These are phyloP conservation scores for Drosophila saltans DNA, from an alignment of 1,140 invertebrate genomes.

Conservation along the genomic window DNA sequence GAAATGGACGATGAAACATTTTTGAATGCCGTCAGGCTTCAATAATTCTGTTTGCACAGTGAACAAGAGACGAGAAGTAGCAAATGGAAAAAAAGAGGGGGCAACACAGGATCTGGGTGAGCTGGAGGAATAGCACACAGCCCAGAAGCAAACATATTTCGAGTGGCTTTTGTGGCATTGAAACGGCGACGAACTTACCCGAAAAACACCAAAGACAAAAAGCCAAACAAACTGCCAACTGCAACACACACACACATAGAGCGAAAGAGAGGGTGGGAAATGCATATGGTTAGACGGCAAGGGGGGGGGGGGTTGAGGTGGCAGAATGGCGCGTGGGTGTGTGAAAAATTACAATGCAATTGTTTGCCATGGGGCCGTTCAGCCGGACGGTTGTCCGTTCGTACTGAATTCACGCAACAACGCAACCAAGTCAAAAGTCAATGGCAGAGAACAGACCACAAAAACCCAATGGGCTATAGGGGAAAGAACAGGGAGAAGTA, in stretches of 20 bases:
- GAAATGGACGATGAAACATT: slow-evolving; percentile 38
- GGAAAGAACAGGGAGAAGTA: slow-evolving; percentile 1
- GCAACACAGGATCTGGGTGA: too few species aligned
- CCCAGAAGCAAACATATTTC: slow-evolving; percentile 61
- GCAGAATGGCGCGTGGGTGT: slow-evolving; percentile 6
- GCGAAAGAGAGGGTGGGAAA: slow-evolving; percentile 11
- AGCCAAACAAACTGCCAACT: slow-evolving; percentile 52
- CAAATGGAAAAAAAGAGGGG: too few species aligned
- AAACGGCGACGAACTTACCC: slow-evolving; percentile 39
- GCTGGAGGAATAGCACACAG: neutral
- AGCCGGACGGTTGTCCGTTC: slow-evolving; percentile 5
- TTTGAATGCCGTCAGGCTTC: slow-evolving; percentile 60
- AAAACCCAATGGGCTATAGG: slow-evolving; percentile 27
- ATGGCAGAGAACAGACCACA: slow-evolving; percentile 39
- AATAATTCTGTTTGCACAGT: slow-evolving; percentile 76
- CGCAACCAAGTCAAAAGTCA: slow-evolving; percentile 41
- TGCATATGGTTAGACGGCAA: neutral
- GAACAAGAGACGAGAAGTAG: slow-evolving; percentile 4
- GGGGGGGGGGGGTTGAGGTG: neutral
- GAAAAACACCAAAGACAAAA: slow-evolving; percentile 56
- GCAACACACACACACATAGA: slow-evolving; percentile 15
- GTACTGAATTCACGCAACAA: slow-evolving; percentile 4
- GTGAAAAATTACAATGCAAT: slow-evolving; percentile 73
- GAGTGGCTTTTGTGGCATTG: slow-evolving; percentile 78
- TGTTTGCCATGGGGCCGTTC: slow-evolving; percentile 56